Evolutionary conservation across 2,888 invertebrate species (phyloP), one percentile per base, ranked within the genome.

Genomic region (Torymus aiolomorphi): DNA sequence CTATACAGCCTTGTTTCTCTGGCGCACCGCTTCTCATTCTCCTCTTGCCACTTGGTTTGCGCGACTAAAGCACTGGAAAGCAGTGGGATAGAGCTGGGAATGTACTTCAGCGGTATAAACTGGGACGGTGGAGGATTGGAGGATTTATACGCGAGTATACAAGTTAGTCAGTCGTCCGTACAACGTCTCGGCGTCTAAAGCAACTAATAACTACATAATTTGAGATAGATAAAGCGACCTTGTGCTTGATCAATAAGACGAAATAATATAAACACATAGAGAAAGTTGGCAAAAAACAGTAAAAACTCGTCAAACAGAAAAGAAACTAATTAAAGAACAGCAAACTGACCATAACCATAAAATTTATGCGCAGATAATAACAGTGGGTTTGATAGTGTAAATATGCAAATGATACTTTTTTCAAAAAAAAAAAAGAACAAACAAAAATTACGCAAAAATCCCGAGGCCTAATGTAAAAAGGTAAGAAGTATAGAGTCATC

Each of bases 31-130:
- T 73, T 76, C 54, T 82, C 66, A 69, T 70, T 78, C 71, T 72
- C 69, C 74, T 79, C 59, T 80, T 74, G 70, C 76, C 79, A 78
- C 62, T 78, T 78, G 73, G 72, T 72, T 82, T 77, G 75, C 75
- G 80, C 77, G 70, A 78, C 69, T 78, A 78, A 78, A 80, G 80
- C 80, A 80, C 75, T 78, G 82, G 76, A 80, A 81, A 82, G 82
- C 82, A 73, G 42, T 76, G 24, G 77, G 59, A 70, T 63, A 66
- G 77, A 74, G 70, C 74, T n/a, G 42, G 78, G 59, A 76, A 75
- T 73, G 56, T 81, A 80, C 57, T 73, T 76, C 18, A 80, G 78
- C 69, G 52, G 31, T 66, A 79, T 74, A 77, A 54, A 74, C 4
- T 62, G 16, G 54, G 13, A 57, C 24, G 72, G 59, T 42, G 10